A percentile compares a stretch with the other conserved stretches of the same genome.
phyloP scores from a whole-genome alignment of 2,888 invertebrate species.

The Melanotus villosus region DNA sequence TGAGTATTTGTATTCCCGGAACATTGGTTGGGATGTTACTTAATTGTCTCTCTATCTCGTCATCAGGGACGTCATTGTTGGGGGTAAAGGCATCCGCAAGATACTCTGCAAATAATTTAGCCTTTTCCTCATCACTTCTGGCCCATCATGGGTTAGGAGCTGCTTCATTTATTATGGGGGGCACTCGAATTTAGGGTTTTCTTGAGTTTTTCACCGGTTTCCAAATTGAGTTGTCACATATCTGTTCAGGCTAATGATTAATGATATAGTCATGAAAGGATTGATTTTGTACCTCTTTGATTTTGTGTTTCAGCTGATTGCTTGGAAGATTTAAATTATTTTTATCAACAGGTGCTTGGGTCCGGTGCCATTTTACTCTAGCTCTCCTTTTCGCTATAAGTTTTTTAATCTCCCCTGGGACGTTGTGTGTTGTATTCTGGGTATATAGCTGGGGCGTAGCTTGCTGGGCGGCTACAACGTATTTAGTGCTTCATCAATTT shows the following conservation, averaged over 20 bases:
- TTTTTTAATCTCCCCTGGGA: background rate
- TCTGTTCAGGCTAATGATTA: slow-evolving; percentile 17
- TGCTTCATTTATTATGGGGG: slow-evolving; percentile 15
- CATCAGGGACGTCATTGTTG: slow-evolving; percentile 14
- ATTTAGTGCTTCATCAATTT: slow-evolving; percentile 20
- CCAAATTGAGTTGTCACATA: slow-evolving; percentile 11
- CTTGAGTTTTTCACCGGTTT: slow-evolving; percentile 9
- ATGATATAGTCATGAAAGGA: slow-evolving; percentile 17
- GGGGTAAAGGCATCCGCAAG: slow-evolving; percentile 10
- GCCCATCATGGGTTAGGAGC: slow-evolving; percentile 6
- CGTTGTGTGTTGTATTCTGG: slow-evolving; percentile 1
- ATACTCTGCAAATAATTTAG: background rate
- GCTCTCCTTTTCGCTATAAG: background rate
- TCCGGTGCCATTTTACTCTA: background rate
- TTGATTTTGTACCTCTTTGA: no score
- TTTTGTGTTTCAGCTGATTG: slow-evolving; percentile 16
- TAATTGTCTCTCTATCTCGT: slow-evolving; percentile 14
- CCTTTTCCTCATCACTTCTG: slow-evolving; percentile 19
- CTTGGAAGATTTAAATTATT: slow-evolving; percentile 1
- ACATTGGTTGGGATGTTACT: slow-evolving; percentile 3
- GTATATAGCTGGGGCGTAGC: background rate
- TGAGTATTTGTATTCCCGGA: slow-evolving; percentile 8
- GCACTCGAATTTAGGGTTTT: slow-evolving; percentile 9
- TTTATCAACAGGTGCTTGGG: slow-evolving; percentile 5
- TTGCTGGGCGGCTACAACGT: slow-evolving; percentile 1